Conservation (phyloP, 2,888 invertebrate species). For the Drosophila imparisetae region DNA sequence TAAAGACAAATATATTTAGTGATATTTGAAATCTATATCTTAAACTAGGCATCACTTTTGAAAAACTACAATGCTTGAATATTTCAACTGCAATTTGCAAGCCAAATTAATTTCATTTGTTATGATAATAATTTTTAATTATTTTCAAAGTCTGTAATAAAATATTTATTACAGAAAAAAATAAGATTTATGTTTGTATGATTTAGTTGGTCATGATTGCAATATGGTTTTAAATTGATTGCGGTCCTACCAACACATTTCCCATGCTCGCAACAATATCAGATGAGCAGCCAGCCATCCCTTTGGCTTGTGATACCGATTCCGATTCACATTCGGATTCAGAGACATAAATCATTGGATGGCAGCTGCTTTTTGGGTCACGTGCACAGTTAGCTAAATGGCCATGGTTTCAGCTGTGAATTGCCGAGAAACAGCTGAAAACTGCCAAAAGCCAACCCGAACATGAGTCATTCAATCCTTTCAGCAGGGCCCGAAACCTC, state of each 20-base stretch:
- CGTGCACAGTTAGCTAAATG: conserved; percentile 30
- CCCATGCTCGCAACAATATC: background rate
- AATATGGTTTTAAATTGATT: conserved; percentile 1
- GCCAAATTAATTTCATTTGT: background rate
- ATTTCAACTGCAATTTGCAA: background rate
- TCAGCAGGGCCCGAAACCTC: conserved; percentile 9
- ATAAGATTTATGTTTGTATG: background rate
- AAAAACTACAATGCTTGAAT: background rate
- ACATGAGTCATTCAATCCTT: conserved; percentile 48
- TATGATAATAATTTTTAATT: background rate
- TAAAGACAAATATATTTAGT: background rate
- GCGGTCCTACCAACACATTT: conserved; percentile 10
- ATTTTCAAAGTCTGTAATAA: background rate
- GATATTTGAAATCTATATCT: background rate
- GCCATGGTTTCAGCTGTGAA: conserved; percentile 43
- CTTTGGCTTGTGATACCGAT: background rate
- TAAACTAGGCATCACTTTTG: background rate
- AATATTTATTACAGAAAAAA: background rate
- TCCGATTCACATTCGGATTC: conserved; percentile 2
- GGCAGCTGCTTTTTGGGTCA: conserved; percentile 51
- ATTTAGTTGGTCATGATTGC: conserved; percentile 10
- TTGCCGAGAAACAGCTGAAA: conserved; percentile 45
- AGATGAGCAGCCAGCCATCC: conserved; percentile 9
- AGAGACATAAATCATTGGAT: conserved; percentile 43
- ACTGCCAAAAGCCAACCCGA: conserved; percentile 16